Base-by-base conservation (phyloP, 2,797 vertebrate species). In the Xenops minutus region DNA sequence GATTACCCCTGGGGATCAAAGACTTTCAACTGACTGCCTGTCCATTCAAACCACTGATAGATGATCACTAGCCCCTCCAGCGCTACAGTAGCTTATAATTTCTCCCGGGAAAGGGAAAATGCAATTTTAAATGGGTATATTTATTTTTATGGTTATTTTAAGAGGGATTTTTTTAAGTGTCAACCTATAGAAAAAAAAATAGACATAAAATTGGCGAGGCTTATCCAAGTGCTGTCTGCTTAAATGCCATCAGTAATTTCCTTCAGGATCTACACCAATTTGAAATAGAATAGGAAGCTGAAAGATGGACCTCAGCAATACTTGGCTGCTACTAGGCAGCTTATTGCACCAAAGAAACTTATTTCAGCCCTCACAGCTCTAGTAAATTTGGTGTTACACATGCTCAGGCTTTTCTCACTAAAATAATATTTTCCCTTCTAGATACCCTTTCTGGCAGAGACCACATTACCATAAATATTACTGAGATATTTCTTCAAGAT, bases 341-440 rank as follows among this genome's bases (percentile, higher is more conserved):
- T 86, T 76, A 71, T 21, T 39, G 29, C 8, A 34, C 24, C 13
- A 5, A 76, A 78, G 32, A 43, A 62, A 61, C 48, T 73, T 52
- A 49, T 49, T 86, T 56, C 48, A 44, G 66, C 32, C 55, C 82
- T 79, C 83, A 75, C 9, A 64, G 63, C 41, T 66, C 59, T 12
- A 71, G 51, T 64, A 88, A 92, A 89, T 26, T 43, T 27, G 34
- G 29, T 44, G n/a, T 80, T 66, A 32, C 36, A 48, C 4, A 44
- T 29, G 66, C 61, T 80, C 68, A 48, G 52, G 59, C 12, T 51
- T 73, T 94, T 81, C 52, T 56, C 54, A 59, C 64, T 93, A 89
- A 95, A 93, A 94, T 67, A 93, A 59, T 80, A 89, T 96, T 96
- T 96, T 91, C 54, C 73, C 59, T 73, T 89, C 67, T 92, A 74